These are phyloP conservation scores for Neodiprion virginianus DNA, from an alignment of 1,140 invertebrate species.

Conservation along the genomic window DNA sequence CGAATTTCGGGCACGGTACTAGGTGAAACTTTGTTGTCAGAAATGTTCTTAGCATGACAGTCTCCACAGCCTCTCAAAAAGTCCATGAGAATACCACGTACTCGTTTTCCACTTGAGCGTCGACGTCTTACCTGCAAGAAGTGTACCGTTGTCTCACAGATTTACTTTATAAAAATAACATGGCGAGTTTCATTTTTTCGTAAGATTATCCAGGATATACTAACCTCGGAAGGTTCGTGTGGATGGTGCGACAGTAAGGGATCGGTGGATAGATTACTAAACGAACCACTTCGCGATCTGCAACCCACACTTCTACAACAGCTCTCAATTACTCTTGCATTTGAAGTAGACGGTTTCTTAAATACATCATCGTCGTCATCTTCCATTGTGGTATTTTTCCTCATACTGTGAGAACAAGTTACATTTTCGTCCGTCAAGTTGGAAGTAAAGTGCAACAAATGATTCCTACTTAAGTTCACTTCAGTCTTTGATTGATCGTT, in stretches of 20 bases:
- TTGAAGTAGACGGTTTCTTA: background rate
- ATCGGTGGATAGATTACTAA: background rate
- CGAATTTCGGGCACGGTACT: background rate
- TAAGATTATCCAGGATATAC: no score
- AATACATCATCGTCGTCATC: background rate
- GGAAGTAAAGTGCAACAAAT: background rate
- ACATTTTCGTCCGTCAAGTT: background rate
- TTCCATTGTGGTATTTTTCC: background rate
- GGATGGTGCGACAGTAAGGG: background rate
- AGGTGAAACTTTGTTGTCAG: background rate
- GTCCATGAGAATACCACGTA: slow-evolving; percentile 47
- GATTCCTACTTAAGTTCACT: background rate
- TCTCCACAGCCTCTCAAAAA: slow-evolving; percentile 52
- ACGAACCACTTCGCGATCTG: background rate
- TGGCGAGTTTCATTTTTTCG: no score
- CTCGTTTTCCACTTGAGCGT: slow-evolving; percentile 45
- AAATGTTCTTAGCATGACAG: slow-evolving; percentile 32
- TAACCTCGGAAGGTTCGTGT: background rate
- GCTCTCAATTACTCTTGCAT: background rate
- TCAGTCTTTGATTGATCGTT: background rate
- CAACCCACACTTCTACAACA: background rate
- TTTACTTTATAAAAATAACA: no score
- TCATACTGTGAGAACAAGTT: background rate
- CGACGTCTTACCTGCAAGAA: slow-evolving; percentile 39
- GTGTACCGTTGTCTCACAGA: background rate